phyloP scores from a whole-genome alignment of 2,113 vertebrate genomes.

The Lycaon pictus region DNA sequence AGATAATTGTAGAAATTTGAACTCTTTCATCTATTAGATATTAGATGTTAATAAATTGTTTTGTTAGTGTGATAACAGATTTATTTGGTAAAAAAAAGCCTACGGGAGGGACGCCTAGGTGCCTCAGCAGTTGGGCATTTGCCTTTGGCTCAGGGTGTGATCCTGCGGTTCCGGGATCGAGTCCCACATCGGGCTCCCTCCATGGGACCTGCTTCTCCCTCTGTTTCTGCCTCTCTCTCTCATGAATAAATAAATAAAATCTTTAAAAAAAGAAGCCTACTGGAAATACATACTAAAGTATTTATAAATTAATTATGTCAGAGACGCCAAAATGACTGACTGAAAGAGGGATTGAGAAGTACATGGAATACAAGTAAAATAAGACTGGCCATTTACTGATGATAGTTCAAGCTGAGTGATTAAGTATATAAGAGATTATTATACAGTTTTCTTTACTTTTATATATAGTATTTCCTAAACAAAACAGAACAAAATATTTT shows the following conservation, averaged over 20 bases:
- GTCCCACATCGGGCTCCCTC: too few relatives aligned
- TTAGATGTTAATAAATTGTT: neutral
- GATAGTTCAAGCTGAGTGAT: neutral
- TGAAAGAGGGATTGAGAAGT: neutral
- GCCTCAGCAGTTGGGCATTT: too few relatives aligned
- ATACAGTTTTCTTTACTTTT: constrained; percentile 24
- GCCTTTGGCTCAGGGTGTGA: too few relatives aligned
- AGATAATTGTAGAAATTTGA: neutral
- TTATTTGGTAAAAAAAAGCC: neutral
- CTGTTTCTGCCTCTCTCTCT: too few relatives aligned
- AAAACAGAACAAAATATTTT: neutral
- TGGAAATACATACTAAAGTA: neutral
- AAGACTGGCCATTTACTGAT: neutral
- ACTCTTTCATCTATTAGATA: neutral
- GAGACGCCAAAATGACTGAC: neutral
- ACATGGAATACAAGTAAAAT: neutral
- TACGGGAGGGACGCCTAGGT: neutral
- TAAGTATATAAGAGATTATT: neutral
- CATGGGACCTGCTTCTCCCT: too few relatives aligned
- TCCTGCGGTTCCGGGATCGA: too few relatives aligned
- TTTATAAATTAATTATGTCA: constrained; percentile 33
- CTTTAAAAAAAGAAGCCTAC: neutral
- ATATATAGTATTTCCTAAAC: neutral
- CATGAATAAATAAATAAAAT: too few relatives aligned
- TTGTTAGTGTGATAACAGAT: neutral